Percentiles rank a stretch among this genome's conserved stretches.
Conservation (phyloP, 2,888 invertebrate species). For the Drosophila atripex region DNA sequence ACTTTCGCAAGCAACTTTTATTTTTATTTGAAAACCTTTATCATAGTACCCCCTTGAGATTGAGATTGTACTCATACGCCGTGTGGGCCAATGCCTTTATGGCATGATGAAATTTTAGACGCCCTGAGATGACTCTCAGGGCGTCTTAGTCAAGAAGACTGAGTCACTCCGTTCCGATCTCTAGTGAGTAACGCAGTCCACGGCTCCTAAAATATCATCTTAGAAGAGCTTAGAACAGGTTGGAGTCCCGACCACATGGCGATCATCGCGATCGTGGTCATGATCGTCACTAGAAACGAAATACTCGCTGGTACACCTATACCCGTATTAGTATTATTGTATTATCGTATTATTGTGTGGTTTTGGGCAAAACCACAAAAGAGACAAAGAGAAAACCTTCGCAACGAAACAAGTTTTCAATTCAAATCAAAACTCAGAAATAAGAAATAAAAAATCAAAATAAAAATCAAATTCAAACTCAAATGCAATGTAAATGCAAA, state of each 20-base stretch:
- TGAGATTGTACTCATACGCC: not conserved
- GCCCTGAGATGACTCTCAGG: not conserved
- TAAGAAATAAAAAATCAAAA: not conserved
- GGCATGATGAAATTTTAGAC: not conserved
- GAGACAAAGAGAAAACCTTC: slow-evolving; percentile 29
- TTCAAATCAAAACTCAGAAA: not conserved
- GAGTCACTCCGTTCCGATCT: not conserved
- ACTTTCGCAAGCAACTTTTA: too few relatives aligned
- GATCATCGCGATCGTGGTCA: slow-evolving; percentile 12
- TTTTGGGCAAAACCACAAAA: slow-evolving; percentile 16
- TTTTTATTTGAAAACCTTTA: too few relatives aligned
- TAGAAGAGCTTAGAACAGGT: slow-evolving; percentile 19
- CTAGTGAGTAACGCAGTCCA: slow-evolving; percentile 10
- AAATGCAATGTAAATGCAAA: slow-evolving; percentile 4
- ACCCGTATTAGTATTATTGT: not conserved
- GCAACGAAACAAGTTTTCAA: slow-evolving; percentile 17
- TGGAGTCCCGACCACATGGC: slow-evolving; percentile 17
- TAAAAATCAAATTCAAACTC: not conserved
- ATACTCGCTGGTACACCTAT: not conserved
- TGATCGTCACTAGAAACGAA: slow-evolving; percentile 1
- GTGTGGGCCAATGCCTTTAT: not conserved
- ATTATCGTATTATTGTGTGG: not conserved
- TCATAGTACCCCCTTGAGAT: too few relatives aligned
- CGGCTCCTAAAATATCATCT: not conserved
- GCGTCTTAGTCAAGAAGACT: not conserved